phyloP scores from a whole-genome alignment of 2,113 vertebrate genomes.

The Crotalus tigris region DNA sequence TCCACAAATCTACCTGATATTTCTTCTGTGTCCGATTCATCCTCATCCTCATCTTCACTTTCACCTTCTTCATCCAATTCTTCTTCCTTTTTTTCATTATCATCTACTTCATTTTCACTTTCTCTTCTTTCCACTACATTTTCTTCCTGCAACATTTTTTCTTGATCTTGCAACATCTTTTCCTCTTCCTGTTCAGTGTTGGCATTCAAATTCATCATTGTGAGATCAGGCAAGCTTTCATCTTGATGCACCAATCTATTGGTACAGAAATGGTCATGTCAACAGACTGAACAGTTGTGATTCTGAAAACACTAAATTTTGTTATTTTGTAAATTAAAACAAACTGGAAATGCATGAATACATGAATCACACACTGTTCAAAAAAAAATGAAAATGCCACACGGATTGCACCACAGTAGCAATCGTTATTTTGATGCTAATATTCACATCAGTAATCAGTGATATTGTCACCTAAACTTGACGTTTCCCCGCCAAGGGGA shows the following conservation, averaged over 20 bases:
- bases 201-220: slow-evolving; percentile 83
- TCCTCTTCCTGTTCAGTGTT: slow-evolving; percentile 69
- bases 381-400: slow-evolving; percentile 60
- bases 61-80: slow-evolving; percentile 62
- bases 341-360: slow-evolving; percentile 40
- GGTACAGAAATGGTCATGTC: slow-evolving; percentile 48
- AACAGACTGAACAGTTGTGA: slow-evolving; percentile 31
- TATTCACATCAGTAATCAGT: slow-evolving; percentile 67
- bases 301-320: fast-evolving
- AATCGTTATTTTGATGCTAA: slow-evolving; percentile 62
- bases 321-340: slow-evolving; percentile 45
- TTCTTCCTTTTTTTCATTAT: slow-evolving; percentile 56
- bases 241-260: slow-evolving; percentile 90
- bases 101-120: slow-evolving; percentile 60
- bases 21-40: slow-evolving; percentile 79
- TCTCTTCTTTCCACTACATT: slow-evolving; percentile 66
- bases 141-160: slow-evolving; percentile 56
- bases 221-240: slow-evolving; percentile 90
- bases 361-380: slow-evolving; percentile 62
- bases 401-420: slow-evolving; percentile 55
- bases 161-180: slow-evolving; percentile 61
- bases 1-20: slow-evolving; percentile 77
- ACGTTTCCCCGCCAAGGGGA: slow-evolving; percentile 77
- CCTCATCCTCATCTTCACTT: slow-evolving; percentile 70
- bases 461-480: slow-evolving; percentile 80